Evolutionary conservation across 2,797 vertebrate genomes (phyloP).

Genomic region (Notolabrus celidotus): DNA sequence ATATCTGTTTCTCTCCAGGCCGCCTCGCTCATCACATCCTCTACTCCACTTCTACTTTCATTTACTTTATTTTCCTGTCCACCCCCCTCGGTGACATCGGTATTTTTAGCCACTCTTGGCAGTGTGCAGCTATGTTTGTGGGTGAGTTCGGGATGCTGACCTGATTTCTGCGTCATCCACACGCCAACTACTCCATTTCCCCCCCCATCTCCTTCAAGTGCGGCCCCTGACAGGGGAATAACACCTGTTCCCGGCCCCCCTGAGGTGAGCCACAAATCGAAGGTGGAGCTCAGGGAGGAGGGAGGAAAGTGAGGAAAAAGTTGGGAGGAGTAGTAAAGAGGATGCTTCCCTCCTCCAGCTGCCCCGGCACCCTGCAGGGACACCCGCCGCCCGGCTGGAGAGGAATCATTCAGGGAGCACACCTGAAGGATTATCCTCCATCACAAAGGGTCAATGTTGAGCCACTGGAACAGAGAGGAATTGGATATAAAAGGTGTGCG

Average conservation of each 20-base stretch:
- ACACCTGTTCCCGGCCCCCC: constrained; percentile 66
- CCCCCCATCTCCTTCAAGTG: constrained; percentile 44
- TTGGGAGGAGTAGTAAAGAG: constrained; percentile 23
- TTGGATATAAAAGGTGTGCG: constrained; percentile 20
- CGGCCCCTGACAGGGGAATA: constrained; percentile 41
- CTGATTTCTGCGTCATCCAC: constrained; percentile 65
- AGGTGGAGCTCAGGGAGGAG: neutral
- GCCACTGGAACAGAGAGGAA: constrained; percentile 28
- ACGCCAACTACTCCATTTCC: constrained; percentile 58
- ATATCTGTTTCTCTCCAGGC: constrained; percentile 51
- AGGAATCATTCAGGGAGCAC: constrained; percentile 43
- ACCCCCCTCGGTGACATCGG: constrained; percentile 50
- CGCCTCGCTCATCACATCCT: constrained; percentile 51
- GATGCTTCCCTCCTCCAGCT: constrained; percentile 16
- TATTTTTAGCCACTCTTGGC: constrained; percentile 69
- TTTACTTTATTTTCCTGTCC: constrained; percentile 68
- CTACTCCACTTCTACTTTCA: constrained; percentile 64
- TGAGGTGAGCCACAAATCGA: constrained; percentile 23
- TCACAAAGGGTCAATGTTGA: constrained; percentile 39
- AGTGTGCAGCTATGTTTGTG: constrained; percentile 44
- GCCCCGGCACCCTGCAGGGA: constrained; percentile 17
- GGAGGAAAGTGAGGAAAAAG: neutral
- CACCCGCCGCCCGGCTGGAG: constrained; percentile 52
- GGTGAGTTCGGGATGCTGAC: constrained; percentile 62
- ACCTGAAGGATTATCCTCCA: constrained; percentile 59